phyloP scores from a whole-genome alignment of 2,797 vertebrate species.

The Tragopan temminckii region DNA sequence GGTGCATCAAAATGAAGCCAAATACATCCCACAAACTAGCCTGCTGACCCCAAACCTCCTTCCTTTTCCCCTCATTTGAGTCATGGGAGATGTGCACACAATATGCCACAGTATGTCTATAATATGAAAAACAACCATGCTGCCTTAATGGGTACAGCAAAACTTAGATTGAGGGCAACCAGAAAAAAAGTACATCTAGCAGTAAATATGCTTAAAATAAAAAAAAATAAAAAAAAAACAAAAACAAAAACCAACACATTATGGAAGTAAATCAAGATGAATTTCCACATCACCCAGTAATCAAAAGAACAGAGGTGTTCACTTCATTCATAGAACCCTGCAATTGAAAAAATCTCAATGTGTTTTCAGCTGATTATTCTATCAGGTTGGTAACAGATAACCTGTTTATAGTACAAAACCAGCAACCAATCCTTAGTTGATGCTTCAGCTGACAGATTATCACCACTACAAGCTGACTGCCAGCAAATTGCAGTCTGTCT shows the following conservation, averaged over 20 bases:
- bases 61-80: not conserved
- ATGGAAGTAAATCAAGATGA: fast-evolving
- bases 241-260: too few relatives aligned
- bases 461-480: not conserved
- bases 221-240: too few relatives aligned
- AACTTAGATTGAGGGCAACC: not conserved
- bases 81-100: not conserved
- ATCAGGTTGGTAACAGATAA: not conserved
- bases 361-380: not conserved
- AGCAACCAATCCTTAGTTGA: not conserved
- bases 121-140: not conserved
- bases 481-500: not conserved
- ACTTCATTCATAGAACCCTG: not conserved
- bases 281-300: not conserved
- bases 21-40: not conserved
- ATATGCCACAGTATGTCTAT: not conserved
- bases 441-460: not conserved
- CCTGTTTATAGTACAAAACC: not conserved
- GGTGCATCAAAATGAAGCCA: not conserved
- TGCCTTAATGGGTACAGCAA: not conserved
- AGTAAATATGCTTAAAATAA: not conserved
- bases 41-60: not conserved
- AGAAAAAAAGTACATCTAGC: not conserved
- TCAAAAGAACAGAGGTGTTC: not conserved
- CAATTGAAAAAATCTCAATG: not conserved